A percentile compares a stretch with the other conserved stretches of the same genome.
These are phyloP conservation scores for Phyllotis vaccarum DNA, from an alignment of 2,797 vertebrate genomes.

Conservation along the genomic window DNA sequence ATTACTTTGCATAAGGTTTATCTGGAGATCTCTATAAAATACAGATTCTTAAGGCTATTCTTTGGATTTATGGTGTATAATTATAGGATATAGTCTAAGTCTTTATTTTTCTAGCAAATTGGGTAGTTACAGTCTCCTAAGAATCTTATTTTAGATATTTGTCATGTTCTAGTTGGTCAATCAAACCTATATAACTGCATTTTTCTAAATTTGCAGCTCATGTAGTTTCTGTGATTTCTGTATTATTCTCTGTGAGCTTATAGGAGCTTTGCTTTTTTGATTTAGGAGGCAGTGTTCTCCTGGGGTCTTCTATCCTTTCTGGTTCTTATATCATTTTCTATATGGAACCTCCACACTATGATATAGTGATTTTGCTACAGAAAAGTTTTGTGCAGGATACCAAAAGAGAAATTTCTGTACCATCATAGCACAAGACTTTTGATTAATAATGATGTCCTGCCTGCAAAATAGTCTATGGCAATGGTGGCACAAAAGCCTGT, in stretches of 20 bases:
- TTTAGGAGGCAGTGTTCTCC: neutral
- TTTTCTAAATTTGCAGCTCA: neutral
- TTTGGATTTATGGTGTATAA: neutral
- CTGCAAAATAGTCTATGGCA: neutral
- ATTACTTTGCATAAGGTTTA: neutral
- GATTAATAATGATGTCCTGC: neutral
- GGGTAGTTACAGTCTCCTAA: neutral
- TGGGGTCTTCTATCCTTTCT: neutral
- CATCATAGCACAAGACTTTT: neutral
- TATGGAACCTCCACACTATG: neutral
- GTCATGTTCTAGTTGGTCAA: neutral
- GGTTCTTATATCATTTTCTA: neutral
- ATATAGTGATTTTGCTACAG: neutral
- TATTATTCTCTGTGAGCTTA: too few relatives aligned
- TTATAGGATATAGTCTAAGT: neutral
- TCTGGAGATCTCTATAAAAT: neutral
- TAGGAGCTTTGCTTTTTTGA: neutral
- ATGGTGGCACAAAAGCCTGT: neutral
- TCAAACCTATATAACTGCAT: neutral
- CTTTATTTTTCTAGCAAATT: neutral
- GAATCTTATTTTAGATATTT: neutral
- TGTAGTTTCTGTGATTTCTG: too few relatives aligned
- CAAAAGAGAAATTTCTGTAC: neutral
- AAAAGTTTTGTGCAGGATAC: neutral
- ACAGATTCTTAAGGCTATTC: neutral